phyloP scores from a whole-genome alignment of 2,797 vertebrate genomes.

The Acanthopagrus latus region DNA sequence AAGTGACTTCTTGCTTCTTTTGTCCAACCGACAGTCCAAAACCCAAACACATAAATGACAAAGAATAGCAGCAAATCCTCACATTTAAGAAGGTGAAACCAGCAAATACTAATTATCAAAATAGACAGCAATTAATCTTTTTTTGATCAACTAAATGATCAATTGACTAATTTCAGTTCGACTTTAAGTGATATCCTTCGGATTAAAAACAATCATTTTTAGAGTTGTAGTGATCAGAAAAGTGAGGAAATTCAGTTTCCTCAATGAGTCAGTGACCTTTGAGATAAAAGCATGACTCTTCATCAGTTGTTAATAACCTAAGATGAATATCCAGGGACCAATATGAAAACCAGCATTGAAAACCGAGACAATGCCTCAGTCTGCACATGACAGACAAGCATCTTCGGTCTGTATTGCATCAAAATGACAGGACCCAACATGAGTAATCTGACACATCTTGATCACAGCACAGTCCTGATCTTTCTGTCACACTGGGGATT shows the following conservation, averaged over 20 bases:
- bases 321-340: neutral
- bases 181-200: neutral
- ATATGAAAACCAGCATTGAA: slow-evolving; percentile 27
- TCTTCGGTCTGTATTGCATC: slow-evolving; percentile 66
- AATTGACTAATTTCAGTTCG: no score
- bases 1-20: no score
- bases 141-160: no score
- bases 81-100: no score
- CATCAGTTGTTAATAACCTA: slow-evolving; percentile 1
- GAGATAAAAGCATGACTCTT: slow-evolving; percentile 17
- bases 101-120: no score
- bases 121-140: no score
- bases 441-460: slow-evolving; percentile 86
- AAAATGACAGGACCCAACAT: slow-evolving; percentile 74
- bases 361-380: slow-evolving; percentile 40
- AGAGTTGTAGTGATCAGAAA: neutral
- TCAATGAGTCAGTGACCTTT: neutral
- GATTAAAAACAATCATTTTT: slow-evolving; percentile 29
- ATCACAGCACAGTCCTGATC: slow-evolving; percentile 83
- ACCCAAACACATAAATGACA: no score
- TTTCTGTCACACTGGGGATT: slow-evolving; percentile 84
- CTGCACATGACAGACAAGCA: slow-evolving; percentile 58
- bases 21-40: no score
- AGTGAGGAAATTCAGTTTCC: slow-evolving; percentile 12
- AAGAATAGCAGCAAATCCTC: no score